phyloP scores from a whole-genome alignment of 2,888 invertebrate species.

The Macrosoma leucophasiata region DNA sequence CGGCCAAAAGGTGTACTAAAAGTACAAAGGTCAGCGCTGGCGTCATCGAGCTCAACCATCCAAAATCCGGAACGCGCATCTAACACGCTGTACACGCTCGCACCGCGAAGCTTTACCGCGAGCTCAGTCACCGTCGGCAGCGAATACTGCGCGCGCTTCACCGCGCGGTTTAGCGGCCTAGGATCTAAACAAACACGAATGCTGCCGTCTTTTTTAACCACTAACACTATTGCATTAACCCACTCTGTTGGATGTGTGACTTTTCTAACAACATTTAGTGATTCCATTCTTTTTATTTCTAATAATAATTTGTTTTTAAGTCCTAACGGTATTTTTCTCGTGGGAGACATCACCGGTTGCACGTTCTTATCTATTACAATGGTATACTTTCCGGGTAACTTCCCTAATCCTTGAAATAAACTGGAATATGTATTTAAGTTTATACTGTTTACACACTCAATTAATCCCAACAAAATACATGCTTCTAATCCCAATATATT shows the following conservation, averaged over 20 bases:
- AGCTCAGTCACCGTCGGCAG: conserved; percentile 20
- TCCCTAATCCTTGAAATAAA: conserved; percentile 24
- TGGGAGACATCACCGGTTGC: conserved; percentile 20
- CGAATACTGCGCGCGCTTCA: conserved; percentile 21
- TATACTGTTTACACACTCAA: not conserved
- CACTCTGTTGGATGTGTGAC: conserved; percentile 22
- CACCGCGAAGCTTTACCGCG: conserved; percentile 11
- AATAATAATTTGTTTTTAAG: conserved; percentile 19
- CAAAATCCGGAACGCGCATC: conserved; percentile 16
- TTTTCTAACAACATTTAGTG: conserved; percentile 18
- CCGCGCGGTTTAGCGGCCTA: conserved; percentile 18
- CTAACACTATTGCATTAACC: conserved; percentile 27
- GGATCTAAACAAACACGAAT: conserved; percentile 23
- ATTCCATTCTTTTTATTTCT: conserved; percentile 17
- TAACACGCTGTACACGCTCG: conserved; percentile 11
- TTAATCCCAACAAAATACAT: not conserved
- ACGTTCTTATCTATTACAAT: conserved; percentile 21
- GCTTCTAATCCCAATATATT: too few relatives aligned
- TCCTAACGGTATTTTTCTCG: conserved; percentile 26
- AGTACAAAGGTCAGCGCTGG: conserved; percentile 12
- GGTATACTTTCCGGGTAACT: conserved; percentile 21
- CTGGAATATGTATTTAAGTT: conserved; percentile 14
- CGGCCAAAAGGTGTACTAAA: conserved; percentile 15
- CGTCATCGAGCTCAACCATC: conserved; percentile 15
- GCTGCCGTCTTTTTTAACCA: conserved; percentile 21